These are phyloP conservation scores for Sminthurides bifidus DNA, from an alignment of 1,140 invertebrate species.

Conservation along the genomic window DNA sequence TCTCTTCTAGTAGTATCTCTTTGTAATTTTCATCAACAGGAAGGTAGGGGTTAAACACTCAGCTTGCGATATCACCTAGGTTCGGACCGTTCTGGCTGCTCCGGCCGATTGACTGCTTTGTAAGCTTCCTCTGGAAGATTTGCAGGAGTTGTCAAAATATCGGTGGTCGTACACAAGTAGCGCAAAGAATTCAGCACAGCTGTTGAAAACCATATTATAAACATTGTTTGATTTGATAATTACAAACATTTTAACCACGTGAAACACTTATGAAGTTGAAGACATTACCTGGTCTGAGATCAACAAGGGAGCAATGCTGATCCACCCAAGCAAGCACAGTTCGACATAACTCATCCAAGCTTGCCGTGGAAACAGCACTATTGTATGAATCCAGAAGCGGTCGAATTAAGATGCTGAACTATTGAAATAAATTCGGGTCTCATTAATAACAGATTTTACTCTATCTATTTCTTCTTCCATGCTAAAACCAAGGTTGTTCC, in stretches of 20 bases:
- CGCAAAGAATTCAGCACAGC: constrained; percentile 83
- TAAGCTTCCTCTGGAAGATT: constrained; percentile 74
- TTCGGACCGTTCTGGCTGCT: too few species aligned
- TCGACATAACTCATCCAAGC: constrained; percentile 78
- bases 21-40: too few species aligned
- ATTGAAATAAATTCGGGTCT: constrained; percentile 36
- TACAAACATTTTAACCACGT: background rate
- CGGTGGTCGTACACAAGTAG: constrained; percentile 80
- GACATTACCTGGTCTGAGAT: constrained; percentile 72
- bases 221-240: constrained; percentile 7
- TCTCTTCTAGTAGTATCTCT: too few species aligned
- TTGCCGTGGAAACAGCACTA: constrained; percentile 77
- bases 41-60: too few species aligned
- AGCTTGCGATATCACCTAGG: too few species aligned
- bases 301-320: constrained; percentile 84
- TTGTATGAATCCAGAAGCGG: constrained; percentile 81
- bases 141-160: constrained; percentile 77
- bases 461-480: too few species aligned
- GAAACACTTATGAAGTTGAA: background rate
- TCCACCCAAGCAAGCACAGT: constrained; percentile 88
- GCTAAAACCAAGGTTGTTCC: too few species aligned
- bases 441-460: constrained; percentile 9
- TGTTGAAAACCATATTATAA: constrained; percentile 41
- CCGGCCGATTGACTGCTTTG: constrained; percentile 45
- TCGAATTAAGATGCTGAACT: constrained; percentile 85